phyloP scores from a whole-genome alignment of 2,888 invertebrate species.

The Dinocampus coccinellae region DNA sequence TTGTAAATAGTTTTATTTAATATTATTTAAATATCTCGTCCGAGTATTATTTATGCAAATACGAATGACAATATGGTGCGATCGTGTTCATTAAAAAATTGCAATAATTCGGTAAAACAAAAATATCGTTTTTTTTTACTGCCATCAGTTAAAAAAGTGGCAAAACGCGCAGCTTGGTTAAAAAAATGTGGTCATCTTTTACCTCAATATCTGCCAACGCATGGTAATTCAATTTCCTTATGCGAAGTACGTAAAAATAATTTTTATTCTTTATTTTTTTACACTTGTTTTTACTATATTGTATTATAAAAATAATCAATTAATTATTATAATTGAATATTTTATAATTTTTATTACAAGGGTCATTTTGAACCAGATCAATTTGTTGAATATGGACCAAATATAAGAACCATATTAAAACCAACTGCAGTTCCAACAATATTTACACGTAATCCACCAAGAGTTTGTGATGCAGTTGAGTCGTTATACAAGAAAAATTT shows the following conservation, averaged over 20 bases:
- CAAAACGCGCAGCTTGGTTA: slow-evolving; percentile 17
- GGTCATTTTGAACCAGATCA: slow-evolving; percentile 24
- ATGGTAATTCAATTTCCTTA: slow-evolving; percentile 15
- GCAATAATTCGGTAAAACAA: slow-evolving; percentile 16
- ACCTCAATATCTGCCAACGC: neutral
- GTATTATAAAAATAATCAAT: neutral
- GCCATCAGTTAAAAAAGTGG: slow-evolving; percentile 24
- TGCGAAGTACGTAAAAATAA: slow-evolving; percentile 4
- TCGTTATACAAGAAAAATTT: neutral
- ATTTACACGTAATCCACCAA: slow-evolving; percentile 11
- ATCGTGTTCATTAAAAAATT: slow-evolving; percentile 20
- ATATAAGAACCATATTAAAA: slow-evolving; percentile 13
- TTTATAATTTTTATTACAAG: neutral
- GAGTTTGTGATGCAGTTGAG: slow-evolving; percentile 13
- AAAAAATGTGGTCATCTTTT: slow-evolving; percentile 13
- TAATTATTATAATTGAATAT: neutral
- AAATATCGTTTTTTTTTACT: slow-evolving; percentile 21
- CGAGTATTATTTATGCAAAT: too few relatives aligned
- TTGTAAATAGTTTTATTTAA: too few relatives aligned
- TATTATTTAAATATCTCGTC: too few relatives aligned
- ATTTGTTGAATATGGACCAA: slow-evolving; percentile 22
- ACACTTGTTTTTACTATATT: neutral
- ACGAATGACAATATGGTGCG: slow-evolving; percentile 16
- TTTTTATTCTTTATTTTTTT: neutral
- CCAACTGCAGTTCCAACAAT: slow-evolving; percentile 22